Conservation (phyloP, 2,113 vertebrate species). For the Clarias batrachus region DNA sequence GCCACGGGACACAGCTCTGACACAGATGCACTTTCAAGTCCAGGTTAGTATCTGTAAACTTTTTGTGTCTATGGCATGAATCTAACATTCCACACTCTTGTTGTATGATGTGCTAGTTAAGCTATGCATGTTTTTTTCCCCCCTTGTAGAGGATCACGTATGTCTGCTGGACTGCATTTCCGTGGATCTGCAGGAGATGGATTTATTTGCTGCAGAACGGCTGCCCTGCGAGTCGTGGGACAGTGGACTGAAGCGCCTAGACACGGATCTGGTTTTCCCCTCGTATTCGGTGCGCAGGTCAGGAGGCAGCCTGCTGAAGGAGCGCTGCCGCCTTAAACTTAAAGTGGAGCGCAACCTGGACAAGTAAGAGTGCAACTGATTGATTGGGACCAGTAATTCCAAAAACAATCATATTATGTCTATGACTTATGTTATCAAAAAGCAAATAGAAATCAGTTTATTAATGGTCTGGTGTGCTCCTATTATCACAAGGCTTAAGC, state of each 20-base stretch:
- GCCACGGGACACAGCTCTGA: constrained; percentile 34
- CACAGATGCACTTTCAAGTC: constrained; percentile 53
- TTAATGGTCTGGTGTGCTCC: not conserved
- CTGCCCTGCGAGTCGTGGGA: constrained; percentile 67
- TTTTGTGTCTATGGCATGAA: not conserved
- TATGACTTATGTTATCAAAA: not conserved
- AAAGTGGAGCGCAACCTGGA: constrained; percentile 95
- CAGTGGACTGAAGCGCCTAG: constrained; percentile 56
- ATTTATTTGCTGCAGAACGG: constrained; percentile 90
- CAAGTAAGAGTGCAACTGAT: constrained; percentile 71
- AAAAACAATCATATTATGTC: not conserved
- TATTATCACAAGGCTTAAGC: not conserved
- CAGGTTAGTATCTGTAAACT: constrained; percentile 66
- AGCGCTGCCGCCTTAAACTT: constrained; percentile 85
- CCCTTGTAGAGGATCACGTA: constrained; percentile 76
- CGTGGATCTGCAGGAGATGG: constrained; percentile 94
- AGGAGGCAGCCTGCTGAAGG: constrained; percentile 85
- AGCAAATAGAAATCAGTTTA: not conserved
- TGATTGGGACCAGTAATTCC: not conserved
- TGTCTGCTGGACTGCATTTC: constrained; percentile 93
- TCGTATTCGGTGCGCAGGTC: constrained; percentile 85
- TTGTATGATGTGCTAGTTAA: not conserved
- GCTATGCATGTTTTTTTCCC: not conserved
- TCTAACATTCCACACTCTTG: not conserved
- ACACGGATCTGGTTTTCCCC: constrained; percentile 82